Evolutionary conservation across 2,888 invertebrate species (phyloP).

Genomic region (Carcina quercana): DNA sequence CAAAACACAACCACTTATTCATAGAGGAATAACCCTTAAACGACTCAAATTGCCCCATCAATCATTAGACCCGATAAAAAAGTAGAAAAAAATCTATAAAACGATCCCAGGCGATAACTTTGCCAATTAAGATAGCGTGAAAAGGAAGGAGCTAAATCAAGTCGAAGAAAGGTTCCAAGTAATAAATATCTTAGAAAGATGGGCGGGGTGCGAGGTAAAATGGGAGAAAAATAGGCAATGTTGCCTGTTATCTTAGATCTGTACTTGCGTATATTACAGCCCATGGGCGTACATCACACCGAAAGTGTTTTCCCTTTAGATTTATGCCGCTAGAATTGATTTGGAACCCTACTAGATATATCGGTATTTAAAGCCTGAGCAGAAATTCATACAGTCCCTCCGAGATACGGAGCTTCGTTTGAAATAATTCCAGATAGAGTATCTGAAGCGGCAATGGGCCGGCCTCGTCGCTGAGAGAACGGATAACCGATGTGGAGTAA

Average conservation of each 20-base stretch:
- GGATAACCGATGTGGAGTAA: too few species aligned
- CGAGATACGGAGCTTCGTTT: too few species aligned
- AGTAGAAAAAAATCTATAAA: slow-evolving; percentile 4
- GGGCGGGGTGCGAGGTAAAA: slow-evolving; percentile 44
- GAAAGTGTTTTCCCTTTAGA: slow-evolving; percentile 1
- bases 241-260: slow-evolving; percentile 47
- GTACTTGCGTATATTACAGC: slow-evolving; percentile 38
- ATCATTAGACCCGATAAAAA: too few species aligned
- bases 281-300: slow-evolving; percentile 20
- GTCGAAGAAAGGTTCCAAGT: slow-evolving; percentile 44
- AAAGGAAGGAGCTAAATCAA: slow-evolving; percentile 49
- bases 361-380: too few species aligned
- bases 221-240: slow-evolving; percentile 57
- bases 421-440: too few species aligned
- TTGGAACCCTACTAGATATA: background rate
- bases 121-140: slow-evolving; percentile 59
- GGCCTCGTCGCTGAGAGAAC: background rate
- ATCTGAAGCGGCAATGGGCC: background rate
- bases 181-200: slow-evolving; percentile 58
- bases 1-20: background rate
- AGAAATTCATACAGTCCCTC: too few species aligned
- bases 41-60: slow-evolving; percentile 10
- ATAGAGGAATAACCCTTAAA: background rate
- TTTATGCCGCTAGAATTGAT: background rate
- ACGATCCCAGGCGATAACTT: slow-evolving; percentile 26